Evolutionary conservation across 2,888 invertebrate genomes (phyloP).

Genomic region (Lochmaea capreae): DNA sequence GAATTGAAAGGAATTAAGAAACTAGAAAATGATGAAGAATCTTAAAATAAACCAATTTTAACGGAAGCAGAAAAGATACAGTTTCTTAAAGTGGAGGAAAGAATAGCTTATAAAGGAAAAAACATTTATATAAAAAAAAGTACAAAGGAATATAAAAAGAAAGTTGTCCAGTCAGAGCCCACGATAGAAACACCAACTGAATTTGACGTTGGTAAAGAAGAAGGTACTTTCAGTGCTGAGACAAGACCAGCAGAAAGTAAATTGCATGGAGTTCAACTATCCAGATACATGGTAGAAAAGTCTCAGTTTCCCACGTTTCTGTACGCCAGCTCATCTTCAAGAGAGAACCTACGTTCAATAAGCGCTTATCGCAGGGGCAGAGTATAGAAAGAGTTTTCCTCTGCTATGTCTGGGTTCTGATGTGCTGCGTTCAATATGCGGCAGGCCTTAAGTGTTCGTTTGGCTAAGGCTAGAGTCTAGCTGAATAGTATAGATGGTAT

Average conservation of each 20-base stretch:
- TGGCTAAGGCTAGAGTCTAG: no score
- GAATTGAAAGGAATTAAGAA: conserved; percentile 73
- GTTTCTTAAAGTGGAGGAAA: conserved; percentile 44
- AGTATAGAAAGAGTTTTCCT: no score
- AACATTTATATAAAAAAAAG: conserved; percentile 27
- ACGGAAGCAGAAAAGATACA: conserved; percentile 47
- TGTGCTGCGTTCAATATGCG: no score
- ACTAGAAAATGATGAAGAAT: conserved; percentile 55
- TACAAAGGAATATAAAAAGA: conserved; percentile 31
- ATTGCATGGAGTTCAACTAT: conserved; percentile 72
- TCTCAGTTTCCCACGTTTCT: no score
- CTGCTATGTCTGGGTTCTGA: no score
- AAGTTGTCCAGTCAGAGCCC: conserved; percentile 54
- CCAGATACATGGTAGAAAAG: conserved; percentile 76
- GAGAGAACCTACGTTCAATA: no score
- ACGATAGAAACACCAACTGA: conserved; percentile 65
- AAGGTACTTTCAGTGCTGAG: conserved; percentile 75
- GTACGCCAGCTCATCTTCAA: no score
- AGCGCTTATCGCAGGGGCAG: no score
- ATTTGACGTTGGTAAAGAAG: conserved; percentile 69
- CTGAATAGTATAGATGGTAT: no score
- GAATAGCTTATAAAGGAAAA: conserved; percentile 25
- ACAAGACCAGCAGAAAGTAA: conserved; percentile 75
- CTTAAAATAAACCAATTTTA: conserved; percentile 37
- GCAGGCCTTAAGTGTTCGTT: no score